Conservation (phyloP, 2,797 vertebrate species). For the Danio aesculapii region DNA sequence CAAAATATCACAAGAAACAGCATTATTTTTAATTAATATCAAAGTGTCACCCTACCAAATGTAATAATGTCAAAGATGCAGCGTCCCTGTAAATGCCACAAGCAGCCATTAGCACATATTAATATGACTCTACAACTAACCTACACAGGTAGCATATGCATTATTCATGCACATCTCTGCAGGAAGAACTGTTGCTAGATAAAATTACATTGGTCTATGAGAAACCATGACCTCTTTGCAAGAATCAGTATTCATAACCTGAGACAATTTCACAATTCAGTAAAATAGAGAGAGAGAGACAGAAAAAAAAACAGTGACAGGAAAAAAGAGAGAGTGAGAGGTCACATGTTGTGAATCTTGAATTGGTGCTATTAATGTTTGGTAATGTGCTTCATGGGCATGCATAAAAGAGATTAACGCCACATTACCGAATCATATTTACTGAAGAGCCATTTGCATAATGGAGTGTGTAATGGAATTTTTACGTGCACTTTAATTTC, state of each 20-base stretch:
- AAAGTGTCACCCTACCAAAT: background rate
- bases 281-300: background rate
- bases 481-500: conserved; percentile 48
- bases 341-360: conserved; percentile 43
- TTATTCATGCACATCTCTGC: conserved; percentile 23
- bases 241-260: conserved; percentile 38
- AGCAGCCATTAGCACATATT: conserved; percentile 8
- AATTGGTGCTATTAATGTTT: conserved; percentile 52
- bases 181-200: conserved; percentile 13
- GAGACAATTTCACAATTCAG: conserved; percentile 13
- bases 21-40: background rate
- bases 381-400: conserved; percentile 55
- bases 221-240: conserved; percentile 10
- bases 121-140: conserved; percentile 7
- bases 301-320: background rate
- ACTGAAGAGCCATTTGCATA: conserved; percentile 67
- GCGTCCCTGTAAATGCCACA: conserved; percentile 18
- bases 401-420: conserved; percentile 66
- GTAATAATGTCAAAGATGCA: conserved; percentile 20
- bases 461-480: conserved; percentile 75
- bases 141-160: conserved; percentile 34
- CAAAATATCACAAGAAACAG: background rate
- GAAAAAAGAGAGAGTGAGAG: conserved; percentile 20
- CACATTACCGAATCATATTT: conserved; percentile 69
- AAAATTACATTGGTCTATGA: conserved; percentile 34